Evolutionary conservation across 2,888 invertebrate species (phyloP).

Genomic region (Eutolmus rufibarbis): DNA sequence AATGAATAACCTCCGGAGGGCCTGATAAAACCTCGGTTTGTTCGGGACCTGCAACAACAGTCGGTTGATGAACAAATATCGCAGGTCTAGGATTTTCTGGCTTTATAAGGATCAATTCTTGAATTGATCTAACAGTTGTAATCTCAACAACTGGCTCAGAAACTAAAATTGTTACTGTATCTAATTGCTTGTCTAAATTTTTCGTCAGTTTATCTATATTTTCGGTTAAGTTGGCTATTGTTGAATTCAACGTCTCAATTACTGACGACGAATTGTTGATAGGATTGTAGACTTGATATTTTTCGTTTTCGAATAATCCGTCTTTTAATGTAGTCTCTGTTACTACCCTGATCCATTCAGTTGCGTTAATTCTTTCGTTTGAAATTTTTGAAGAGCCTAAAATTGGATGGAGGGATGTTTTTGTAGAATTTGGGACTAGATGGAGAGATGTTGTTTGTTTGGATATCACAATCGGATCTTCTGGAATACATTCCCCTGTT

Average conservation of each 20-base stretch:
- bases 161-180: constrained; percentile 46
- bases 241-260: constrained; percentile 59
- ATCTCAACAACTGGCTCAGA: constrained; percentile 49
- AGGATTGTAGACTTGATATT: background rate
- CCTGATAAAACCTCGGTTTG: constrained; percentile 51
- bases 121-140: constrained; percentile 53
- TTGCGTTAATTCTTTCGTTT: constrained; percentile 30
- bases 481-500: constrained; percentile 48
- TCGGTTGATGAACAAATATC: constrained; percentile 49
- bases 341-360: background rate
- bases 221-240: constrained; percentile 59
- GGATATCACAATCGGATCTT: constrained; percentile 18
- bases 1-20: constrained; percentile 60
- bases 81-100: constrained; percentile 52
- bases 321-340: background rate
- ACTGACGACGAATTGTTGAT: constrained; percentile 58
- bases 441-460: background rate
- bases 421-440: background rate
- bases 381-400: background rate
- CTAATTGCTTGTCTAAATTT: constrained; percentile 42
- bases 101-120: constrained; percentile 60
- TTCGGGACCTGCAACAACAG: constrained; percentile 53
- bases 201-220: constrained; percentile 54
- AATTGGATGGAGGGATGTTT: background rate
- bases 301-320: background rate